phyloP scores from a whole-genome alignment of 2,888 invertebrate species.

The Drosophila lutescens region DNA sequence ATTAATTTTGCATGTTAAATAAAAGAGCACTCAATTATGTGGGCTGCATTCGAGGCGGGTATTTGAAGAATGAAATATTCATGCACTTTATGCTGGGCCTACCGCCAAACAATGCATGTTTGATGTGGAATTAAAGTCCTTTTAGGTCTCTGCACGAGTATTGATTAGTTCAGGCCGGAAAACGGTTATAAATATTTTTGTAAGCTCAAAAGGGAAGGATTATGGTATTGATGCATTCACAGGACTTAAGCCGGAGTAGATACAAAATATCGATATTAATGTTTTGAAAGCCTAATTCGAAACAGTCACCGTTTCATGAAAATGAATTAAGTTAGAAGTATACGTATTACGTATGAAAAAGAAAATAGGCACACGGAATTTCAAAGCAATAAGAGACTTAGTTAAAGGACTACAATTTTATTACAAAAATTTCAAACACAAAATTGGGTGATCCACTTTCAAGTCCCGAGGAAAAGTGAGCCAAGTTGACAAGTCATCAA shows the following conservation, averaged over 20 bases:
- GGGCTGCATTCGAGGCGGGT: slow-evolving; percentile 26
- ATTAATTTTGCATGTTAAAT: slow-evolving; percentile 68
- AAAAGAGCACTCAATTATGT: slow-evolving; percentile 68
- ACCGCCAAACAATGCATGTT: slow-evolving; percentile 43
- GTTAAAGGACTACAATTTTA: not conserved
- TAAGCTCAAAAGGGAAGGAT: slow-evolving; percentile 5
- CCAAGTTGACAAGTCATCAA: slow-evolving; percentile 34
- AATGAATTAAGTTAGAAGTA: too few relatives aligned
- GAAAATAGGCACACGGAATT: not conserved
- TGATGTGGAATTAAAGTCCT: slow-evolving; percentile 37
- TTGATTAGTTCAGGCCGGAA: slow-evolving; percentile 22
- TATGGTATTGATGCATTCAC: slow-evolving; percentile 7
- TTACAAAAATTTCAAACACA: not conserved
- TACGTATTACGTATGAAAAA: not conserved
- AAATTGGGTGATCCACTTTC: not conserved
- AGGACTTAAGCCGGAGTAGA: slow-evolving; percentile 7
- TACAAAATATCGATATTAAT: too few relatives aligned
- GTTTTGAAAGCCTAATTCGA: too few relatives aligned
- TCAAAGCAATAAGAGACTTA: too few relatives aligned
- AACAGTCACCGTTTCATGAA: too few relatives aligned
- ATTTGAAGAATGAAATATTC: slow-evolving; percentile 27
- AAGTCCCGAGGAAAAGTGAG: not conserved
- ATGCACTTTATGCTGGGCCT: slow-evolving; percentile 40
- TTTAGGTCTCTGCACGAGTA: slow-evolving; percentile 12
- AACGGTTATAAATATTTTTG: slow-evolving; percentile 12